Evolutionary conservation across 1,140 invertebrate genomes (phyloP).

Genomic region (Bombus impatiens): DNA sequence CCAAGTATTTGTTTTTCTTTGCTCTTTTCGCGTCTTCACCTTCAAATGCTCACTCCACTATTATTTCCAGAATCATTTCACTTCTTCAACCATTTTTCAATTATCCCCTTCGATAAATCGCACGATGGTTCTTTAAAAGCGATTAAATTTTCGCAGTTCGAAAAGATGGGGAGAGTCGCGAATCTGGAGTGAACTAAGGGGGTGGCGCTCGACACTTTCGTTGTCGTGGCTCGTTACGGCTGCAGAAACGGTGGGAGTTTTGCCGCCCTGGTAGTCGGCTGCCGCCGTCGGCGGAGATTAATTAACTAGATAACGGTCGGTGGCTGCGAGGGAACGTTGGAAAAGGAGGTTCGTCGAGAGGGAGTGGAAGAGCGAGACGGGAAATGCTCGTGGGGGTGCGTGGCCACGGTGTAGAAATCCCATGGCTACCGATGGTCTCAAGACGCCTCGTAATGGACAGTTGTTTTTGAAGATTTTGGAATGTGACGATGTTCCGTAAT

Average conservation of each 20-base stretch:
- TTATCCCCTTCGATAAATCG: not conserved
- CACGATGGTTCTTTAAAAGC: constrained; percentile 27
- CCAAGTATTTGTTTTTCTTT: not conserved
- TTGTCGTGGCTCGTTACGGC: constrained; percentile 67
- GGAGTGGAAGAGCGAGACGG: constrained; percentile 21
- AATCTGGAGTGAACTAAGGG: constrained; percentile 30
- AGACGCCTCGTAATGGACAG: not conserved
- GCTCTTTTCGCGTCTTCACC: not conserved
- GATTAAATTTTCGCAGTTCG: constrained; percentile 61
- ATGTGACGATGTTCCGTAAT: not conserved
- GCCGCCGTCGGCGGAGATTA: constrained; percentile 77
- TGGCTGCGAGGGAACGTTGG: constrained; percentile 62
- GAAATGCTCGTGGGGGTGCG: not conserved
- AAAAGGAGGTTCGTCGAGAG: constrained; percentile 12
- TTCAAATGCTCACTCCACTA: not conserved
- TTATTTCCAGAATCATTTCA: not conserved
- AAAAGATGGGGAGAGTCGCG: constrained; percentile 2
- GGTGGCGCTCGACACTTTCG: constrained; percentile 62
- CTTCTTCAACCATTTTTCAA: not conserved
- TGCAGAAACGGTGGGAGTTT: constrained; percentile 67
- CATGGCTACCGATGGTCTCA: not conserved
- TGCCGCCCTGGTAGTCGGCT: constrained; percentile 63
- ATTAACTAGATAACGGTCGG: constrained; percentile 80
- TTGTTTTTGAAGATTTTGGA: not conserved
- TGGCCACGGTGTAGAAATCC: not conserved